Evolutionary conservation across 2,113 vertebrate species (phyloP).

Genomic region (Amphilophus citrinellus): DNA sequence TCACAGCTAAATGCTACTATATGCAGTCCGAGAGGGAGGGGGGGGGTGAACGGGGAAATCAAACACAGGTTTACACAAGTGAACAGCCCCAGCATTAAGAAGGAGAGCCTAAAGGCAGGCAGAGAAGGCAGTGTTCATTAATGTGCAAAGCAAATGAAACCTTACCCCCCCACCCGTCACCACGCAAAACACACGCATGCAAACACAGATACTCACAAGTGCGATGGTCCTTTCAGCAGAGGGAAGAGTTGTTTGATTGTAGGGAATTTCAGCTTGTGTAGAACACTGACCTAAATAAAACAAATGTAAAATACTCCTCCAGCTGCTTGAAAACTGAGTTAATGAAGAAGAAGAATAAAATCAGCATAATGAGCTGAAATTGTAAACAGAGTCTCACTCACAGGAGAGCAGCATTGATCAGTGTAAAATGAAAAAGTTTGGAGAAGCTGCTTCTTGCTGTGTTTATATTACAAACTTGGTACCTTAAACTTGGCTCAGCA

Average conservation of each 20-base stretch:
- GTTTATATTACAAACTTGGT: constrained; percentile 35
- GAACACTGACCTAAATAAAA: constrained; percentile 53
- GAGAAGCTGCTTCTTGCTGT: constrained; percentile 4
- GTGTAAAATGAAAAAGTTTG: constrained; percentile 74
- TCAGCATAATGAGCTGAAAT: constrained; percentile 63
- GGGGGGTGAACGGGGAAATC: constrained; percentile 59
- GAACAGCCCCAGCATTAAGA: constrained; percentile 61
- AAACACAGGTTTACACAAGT: constrained; percentile 76
- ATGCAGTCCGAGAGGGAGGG: constrained; percentile 69
- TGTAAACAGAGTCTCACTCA: constrained; percentile 61
- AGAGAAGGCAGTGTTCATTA: constrained; percentile 70
- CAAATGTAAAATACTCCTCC: constrained; percentile 62
- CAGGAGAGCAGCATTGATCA: constrained; percentile 60
- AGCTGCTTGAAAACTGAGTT: constrained; percentile 65
- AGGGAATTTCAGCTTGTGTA: constrained; percentile 44
- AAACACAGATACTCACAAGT: background rate
- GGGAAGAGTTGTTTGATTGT: constrained; percentile 40
- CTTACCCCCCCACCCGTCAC: constrained; percentile 20
- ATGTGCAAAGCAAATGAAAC: constrained; percentile 73
- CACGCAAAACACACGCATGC: constrained; percentile 10
- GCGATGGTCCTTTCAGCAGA: constrained; percentile 33
- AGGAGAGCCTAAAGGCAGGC: constrained; percentile 73
- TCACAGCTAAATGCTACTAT: constrained; percentile 83
- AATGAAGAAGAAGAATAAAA: constrained; percentile 67
- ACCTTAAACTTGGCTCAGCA: background rate